These are phyloP conservation scores for Calvadosia cruxmelitensis DNA, from an alignment of 30 jellyfish, hydroid and myxozoan genomes.

Conservation along the genomic window DNA sequence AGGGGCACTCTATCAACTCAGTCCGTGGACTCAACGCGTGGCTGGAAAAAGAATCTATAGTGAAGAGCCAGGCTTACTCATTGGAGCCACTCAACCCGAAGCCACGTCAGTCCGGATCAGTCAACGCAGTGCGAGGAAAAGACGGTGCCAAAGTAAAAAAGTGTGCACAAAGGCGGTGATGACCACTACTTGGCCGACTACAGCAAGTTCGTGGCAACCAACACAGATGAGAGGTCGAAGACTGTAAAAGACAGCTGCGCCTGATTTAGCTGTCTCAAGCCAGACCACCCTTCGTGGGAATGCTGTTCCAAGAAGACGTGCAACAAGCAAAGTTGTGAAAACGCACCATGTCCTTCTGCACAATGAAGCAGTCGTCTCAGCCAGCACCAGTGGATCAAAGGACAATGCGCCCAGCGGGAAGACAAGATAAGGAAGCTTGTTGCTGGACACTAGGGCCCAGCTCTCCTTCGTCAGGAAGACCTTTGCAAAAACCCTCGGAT, in stretches of 20 bases:
- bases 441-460: conserved; percentile 50
- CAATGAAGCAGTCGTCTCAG: not conserved
- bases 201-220: not conserved
- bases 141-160: not conserved
- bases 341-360: conserved; percentile 2
- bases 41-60: not conserved
- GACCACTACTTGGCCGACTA: not conserved
- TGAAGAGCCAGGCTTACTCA: conserved; percentile 6
- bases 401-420: not conserved
- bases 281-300: not conserved
- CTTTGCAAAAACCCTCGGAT: conserved; percentile 32
- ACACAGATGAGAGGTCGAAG: not conserved
- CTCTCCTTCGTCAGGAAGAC: conserved; percentile 37
- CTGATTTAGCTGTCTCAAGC: conserved; percentile 2
- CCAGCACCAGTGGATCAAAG: not conserved
- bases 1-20: not conserved
- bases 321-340: not conserved
- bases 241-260: not conserved
- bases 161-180: not conserved
- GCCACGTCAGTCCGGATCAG: not conserved
- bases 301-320: not conserved
- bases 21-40: not conserved
- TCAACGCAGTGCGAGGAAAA: not conserved
- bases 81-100: not conserved
- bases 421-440: conserved; percentile 25